phyloP scores from a whole-genome alignment of 2,888 invertebrate species.

The Nineta flava region DNA sequence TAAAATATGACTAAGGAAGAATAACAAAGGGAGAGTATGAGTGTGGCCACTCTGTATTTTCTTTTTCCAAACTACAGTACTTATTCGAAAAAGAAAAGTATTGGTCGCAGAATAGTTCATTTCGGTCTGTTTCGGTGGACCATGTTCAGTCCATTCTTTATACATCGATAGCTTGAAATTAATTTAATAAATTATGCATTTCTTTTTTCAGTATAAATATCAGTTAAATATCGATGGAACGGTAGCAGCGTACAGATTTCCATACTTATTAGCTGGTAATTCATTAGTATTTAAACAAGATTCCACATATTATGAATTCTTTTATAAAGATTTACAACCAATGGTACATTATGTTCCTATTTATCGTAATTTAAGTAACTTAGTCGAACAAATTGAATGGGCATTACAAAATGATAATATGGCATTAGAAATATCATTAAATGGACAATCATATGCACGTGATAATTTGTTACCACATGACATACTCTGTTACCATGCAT shows the following conservation, averaged over 20 bases:
- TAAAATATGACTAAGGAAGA: no score
- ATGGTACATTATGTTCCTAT: conserved; percentile 74
- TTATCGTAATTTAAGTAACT: conserved; percentile 60
- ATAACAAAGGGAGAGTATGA: no score
- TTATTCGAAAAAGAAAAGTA: not conserved
- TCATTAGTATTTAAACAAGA: conserved; percentile 82
- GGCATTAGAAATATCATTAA: conserved; percentile 45
- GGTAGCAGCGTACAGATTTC: conserved; percentile 88
- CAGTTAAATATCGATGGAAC: conserved; percentile 91
- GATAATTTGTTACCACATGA: conserved; percentile 67
- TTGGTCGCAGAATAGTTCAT: no score
- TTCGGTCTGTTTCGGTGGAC: no score
- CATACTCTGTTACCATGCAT: conserved; percentile 76
- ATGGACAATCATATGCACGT: conserved; percentile 54
- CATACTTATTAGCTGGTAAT: conserved; percentile 79
- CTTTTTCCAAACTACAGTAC: no score
- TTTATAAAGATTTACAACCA: conserved; percentile 61
- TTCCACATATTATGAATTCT: conserved; percentile 90
- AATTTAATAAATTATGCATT: no score
- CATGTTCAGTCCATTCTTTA: no score
- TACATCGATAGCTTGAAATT: no score
- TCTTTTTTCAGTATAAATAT: conserved; percentile 70
- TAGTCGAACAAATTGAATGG: conserved; percentile 65
- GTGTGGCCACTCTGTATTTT: no score
- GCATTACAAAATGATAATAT: conserved; percentile 53